Conservation (phyloP, 2,113 vertebrate genomes). For the Carettochelys insculpta region DNA sequence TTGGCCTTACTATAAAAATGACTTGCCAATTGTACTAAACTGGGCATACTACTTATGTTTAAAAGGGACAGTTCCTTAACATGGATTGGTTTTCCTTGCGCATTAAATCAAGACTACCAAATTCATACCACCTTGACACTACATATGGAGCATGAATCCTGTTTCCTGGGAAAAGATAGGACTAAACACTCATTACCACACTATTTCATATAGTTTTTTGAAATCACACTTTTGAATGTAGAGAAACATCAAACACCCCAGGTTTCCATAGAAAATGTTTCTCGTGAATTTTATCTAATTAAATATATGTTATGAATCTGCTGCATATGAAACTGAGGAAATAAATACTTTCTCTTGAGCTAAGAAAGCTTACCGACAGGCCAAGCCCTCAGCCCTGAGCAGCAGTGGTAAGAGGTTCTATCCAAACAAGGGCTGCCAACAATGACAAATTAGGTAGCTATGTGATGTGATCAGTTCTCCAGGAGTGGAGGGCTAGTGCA, state of each 20-base stretch:
- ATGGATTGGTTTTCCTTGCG: neutral
- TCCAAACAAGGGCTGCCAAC: neutral
- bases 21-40: neutral
- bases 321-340: rapidly evolving
- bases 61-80: neutral
- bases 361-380: neutral
- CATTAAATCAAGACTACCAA: neutral
- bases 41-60: neutral
- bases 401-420: neutral
- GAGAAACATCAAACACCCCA: neutral
- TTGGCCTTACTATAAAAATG: neutral
- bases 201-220: neutral
- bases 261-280: neutral
- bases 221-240: neutral
- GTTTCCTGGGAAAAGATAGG: neutral
- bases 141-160: neutral
- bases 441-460: neutral
- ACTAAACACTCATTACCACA: neutral
- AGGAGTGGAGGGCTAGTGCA: neutral
- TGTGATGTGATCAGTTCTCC: neutral
- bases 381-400: neutral
- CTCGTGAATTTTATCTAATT: conserved; percentile 4
- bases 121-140: neutral
- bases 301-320: neutral
- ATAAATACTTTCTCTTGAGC: conserved; percentile 2